Percentiles rank a stretch among this genome's conserved stretches.
Evolutionary conservation across 2,797 vertebrate genomes (phyloP).

Genomic region (Malurus splendens): DNA sequence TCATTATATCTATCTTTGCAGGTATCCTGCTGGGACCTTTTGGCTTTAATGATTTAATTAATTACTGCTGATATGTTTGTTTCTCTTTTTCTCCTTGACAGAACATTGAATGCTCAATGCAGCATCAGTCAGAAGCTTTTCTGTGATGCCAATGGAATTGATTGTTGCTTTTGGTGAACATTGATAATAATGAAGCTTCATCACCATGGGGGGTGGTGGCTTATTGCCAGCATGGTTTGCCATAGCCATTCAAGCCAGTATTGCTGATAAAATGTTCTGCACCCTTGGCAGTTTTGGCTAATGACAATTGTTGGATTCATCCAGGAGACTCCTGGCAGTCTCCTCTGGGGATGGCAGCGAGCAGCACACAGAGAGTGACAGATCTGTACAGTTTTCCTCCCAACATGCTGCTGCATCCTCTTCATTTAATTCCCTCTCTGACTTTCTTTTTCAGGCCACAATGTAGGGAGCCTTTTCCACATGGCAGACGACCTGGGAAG

Average conservation of each 20-base stretch:
- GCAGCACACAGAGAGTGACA: fast-evolving
- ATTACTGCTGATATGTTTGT: conserved; percentile 6
- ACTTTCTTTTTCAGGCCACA: conserved; percentile 81
- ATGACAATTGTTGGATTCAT: not conserved
- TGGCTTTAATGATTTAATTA: not conserved
- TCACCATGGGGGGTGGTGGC: fast-evolving
- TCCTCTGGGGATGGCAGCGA: fast-evolving
- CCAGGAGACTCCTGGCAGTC: not conserved
- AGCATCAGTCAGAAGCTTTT: not conserved
- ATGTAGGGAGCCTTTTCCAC: conserved; percentile 92
- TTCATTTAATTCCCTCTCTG: not conserved
- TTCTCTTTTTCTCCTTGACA: conserved; percentile 12
- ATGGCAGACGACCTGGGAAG: conserved; percentile 93
- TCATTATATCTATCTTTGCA: not conserved
- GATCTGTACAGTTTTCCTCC: not conserved
- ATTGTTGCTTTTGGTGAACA: not conserved
- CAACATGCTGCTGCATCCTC: fast-evolving
- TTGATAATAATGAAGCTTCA: not conserved
- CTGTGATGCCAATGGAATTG: not conserved
- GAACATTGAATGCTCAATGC: not conserved
- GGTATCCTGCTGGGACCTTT: not conserved
- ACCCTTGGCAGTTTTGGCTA: not conserved
- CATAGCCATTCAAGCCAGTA: not conserved
- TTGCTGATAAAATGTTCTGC: not conserved
- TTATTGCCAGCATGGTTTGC: not conserved